These are phyloP conservation scores for Eidolon dupreanum DNA, from an alignment of 2,797 vertebrate species.

Conservation along the genomic window DNA sequence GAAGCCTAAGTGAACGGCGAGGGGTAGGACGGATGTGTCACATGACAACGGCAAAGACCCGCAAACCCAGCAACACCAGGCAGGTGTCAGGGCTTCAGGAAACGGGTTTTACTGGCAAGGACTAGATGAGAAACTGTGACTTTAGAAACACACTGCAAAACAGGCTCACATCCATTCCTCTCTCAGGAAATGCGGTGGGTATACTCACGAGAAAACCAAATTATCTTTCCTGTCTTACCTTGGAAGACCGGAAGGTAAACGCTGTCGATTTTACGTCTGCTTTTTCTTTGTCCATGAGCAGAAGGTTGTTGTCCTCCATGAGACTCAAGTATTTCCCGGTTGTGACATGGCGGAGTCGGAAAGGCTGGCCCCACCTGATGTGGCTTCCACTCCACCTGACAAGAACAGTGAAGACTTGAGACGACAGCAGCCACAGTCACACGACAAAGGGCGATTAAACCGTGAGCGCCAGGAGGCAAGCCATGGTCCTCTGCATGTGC, in stretches of 20 bases:
- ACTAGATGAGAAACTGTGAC: neutral
- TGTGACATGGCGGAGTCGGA: conserved; percentile 96
- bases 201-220: neutral
- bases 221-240: conserved; percentile 85
- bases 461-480: neutral
- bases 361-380: conserved; percentile 96
- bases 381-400: conserved; percentile 97
- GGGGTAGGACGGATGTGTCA: no score
- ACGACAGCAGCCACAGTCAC: neutral
- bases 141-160: neutral
- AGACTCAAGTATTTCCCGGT: conserved; percentile 97
- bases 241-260: conserved; percentile 96
- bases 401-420: conserved; percentile 46
- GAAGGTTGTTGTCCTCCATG: conserved; percentile 92
- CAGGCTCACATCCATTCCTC: neutral
- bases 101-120: neutral
- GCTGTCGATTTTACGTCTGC: conserved; percentile 95
- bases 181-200: neutral
- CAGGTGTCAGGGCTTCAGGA: neutral
- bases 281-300: conserved; percentile 95
- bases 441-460: neutral
- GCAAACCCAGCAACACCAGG: neutral
- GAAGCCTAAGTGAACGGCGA: neutral
- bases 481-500: neutral
- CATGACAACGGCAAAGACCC: neutral